A percentile compares a stretch with the other conserved stretches of the same genome.
Evolutionary conservation across 92 coral and sea anemone species (phyloP).

Genomic region (Porites evermanni): DNA sequence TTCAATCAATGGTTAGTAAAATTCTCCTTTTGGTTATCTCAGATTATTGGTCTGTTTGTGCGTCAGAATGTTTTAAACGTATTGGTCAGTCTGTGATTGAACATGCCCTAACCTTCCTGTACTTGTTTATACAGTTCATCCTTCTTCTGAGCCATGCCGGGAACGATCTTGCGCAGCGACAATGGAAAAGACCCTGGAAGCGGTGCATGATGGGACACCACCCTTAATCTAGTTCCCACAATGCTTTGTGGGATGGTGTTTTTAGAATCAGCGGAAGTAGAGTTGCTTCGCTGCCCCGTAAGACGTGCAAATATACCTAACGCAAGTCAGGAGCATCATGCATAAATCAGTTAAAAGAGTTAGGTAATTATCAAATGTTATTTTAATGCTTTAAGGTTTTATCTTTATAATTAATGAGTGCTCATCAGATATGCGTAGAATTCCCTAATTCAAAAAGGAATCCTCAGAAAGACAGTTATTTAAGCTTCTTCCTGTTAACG

Average conservation of each 20-base stretch:
- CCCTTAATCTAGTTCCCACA: constrained; percentile 30
- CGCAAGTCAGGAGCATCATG: constrained; percentile 44
- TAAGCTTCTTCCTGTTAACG: not conserved
- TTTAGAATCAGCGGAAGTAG: constrained; percentile 50
- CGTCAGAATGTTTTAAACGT: not conserved
- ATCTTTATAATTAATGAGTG: not conserved
- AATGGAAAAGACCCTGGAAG: constrained; percentile 55
- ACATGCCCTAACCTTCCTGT: constrained; percentile 68
- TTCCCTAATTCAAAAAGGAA: not conserved
- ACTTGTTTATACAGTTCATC: constrained; percentile 66
- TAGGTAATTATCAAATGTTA: constrained; percentile 2
- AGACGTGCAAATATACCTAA: constrained; percentile 57
- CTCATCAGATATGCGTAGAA: not conserved
- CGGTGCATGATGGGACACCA: constrained; percentile 36
- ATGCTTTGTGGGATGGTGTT: constrained; percentile 49
- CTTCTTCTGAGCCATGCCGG: constrained; percentile 74
- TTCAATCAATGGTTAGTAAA: not conserved
- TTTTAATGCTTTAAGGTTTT: not conserved
- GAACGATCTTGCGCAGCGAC: constrained; percentile 59
- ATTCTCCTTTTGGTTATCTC: not conserved
- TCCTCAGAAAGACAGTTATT: not conserved
- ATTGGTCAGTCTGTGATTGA: constrained; percentile 22
- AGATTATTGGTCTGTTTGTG: not conserved
- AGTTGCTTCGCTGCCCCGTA: constrained; percentile 41
- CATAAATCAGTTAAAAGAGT: constrained; percentile 18